Conservation (phyloP, 2,797 vertebrate species). For the Scleropages formosus region DNA sequence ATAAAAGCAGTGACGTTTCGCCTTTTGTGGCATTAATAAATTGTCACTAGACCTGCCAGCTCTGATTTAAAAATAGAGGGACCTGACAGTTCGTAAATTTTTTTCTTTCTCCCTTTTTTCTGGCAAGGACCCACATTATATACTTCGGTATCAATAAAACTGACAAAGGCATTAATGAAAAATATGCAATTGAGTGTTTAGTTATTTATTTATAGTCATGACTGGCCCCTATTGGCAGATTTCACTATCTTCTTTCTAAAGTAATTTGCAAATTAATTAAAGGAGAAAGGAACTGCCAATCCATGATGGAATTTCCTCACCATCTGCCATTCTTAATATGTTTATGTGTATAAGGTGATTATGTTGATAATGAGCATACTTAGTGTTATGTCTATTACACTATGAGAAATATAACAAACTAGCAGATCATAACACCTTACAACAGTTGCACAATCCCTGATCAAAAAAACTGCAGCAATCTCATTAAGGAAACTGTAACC, state of each 20-base stretch:
- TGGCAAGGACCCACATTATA: neutral
- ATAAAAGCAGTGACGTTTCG: neutral
- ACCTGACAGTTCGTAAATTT: conserved; percentile 14
- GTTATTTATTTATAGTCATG: neutral
- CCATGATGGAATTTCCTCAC: conserved; percentile 1
- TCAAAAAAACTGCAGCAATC: neutral
- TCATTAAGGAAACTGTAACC: neutral
- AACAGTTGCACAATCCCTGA: too few relatives aligned
- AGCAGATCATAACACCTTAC: neutral
- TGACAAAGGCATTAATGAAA: neutral
- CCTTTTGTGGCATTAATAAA: neutral
- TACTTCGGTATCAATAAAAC: neutral
- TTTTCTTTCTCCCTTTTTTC: neutral
- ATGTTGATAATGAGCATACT: neutral
- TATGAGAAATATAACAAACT: neutral
- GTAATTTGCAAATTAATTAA: neutral
- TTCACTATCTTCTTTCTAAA: neutral
- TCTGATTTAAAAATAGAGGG: conserved; percentile 1
- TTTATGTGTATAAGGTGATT: neutral
- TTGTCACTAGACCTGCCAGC: neutral
- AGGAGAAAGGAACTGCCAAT: neutral
- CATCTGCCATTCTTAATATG: neutral
- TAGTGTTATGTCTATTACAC: conserved; percentile 15
- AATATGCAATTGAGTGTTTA: neutral
- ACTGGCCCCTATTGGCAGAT: neutral